A percentile compares a stretch with the other conserved stretches of the same genome.
Evolutionary conservation across 1,140 invertebrate species (phyloP).

Genomic region (Dinoponera quadriceps): DNA sequence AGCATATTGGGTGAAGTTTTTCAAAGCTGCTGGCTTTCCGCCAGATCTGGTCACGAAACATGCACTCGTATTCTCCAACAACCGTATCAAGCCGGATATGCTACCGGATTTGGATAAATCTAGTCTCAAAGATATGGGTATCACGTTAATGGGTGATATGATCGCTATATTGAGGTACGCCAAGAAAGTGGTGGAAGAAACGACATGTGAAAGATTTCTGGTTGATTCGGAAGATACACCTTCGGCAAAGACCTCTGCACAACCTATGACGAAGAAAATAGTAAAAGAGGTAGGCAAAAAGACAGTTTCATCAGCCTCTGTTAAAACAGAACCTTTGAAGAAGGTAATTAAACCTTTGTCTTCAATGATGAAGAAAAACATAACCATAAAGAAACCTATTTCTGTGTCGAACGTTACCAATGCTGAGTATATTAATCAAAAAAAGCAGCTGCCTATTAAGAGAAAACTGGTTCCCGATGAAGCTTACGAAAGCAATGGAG

Average conservation of each 20-base stretch:
- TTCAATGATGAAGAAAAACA: slow-evolving; percentile 54
- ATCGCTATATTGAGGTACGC: slow-evolving; percentile 92
- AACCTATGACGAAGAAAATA: slow-evolving; percentile 73
- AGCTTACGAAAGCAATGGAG: slow-evolving; percentile 65
- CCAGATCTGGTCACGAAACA: slow-evolving; percentile 89
- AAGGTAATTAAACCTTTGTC: slow-evolving; percentile 70
- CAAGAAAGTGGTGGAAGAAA: slow-evolving; percentile 88
- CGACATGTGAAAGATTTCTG: slow-evolving; percentile 84
- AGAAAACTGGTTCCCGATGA: slow-evolving; percentile 67
- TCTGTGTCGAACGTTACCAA: slow-evolving; percentile 64
- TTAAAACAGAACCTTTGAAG: slow-evolving; percentile 62
- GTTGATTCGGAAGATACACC: slow-evolving; percentile 79
- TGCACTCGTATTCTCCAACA: slow-evolving; percentile 91
- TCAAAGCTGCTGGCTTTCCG: slow-evolving; percentile 90
- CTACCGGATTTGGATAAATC: slow-evolving; percentile 91
- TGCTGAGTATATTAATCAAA: slow-evolving; percentile 61
- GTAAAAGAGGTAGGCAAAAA: slow-evolving; percentile 65
- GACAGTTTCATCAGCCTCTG: slow-evolving; percentile 13
- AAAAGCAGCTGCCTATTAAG: slow-evolving; percentile 67
- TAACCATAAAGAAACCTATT: slow-evolving; percentile 73
- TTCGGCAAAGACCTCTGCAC: slow-evolving; percentile 53
- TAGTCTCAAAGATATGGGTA: slow-evolving; percentile 91
- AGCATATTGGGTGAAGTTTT: slow-evolving; percentile 90
- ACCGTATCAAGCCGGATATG: slow-evolving; percentile 91
- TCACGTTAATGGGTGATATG: slow-evolving; percentile 91